These are phyloP conservation scores for Dynastes hyllus DNA, from an alignment of 2,888 invertebrate species.

Conservation along the genomic window DNA sequence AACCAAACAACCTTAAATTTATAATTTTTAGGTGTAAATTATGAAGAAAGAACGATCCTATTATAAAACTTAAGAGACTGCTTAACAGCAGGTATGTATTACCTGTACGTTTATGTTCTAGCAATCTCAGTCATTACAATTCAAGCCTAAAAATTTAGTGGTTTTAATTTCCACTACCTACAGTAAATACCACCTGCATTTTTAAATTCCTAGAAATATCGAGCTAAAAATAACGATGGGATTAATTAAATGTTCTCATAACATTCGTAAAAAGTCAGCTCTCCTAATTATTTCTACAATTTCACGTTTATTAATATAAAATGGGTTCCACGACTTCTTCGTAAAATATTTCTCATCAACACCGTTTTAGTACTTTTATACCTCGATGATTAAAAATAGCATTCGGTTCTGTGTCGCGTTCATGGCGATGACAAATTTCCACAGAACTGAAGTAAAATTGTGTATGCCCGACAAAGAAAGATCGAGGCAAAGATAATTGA, in stretches of 20 bases:
- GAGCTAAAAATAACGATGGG: not conserved
- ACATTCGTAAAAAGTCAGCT: not conserved
- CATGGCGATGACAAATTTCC: slow-evolving; percentile 5
- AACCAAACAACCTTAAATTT: no score
- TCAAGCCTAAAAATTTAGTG: no score
- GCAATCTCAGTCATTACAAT: no score
- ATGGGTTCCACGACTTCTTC: not conserved
- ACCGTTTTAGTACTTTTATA: not conserved
- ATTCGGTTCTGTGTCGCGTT: slow-evolving; percentile 4
- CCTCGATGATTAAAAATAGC: slow-evolving; percentile 12
- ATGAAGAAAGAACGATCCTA: no score
- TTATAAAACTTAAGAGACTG: no score
- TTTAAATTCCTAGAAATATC: no score
- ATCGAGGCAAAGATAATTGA: slow-evolving; percentile 29
- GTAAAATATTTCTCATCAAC: not conserved
- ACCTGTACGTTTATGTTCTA: no score
- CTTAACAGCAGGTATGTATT: no score
- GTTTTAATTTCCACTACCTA: no score
- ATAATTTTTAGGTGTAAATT: no score
- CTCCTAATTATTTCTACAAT: slow-evolving; percentile 16
- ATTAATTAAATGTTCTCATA: not conserved
- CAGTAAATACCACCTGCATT: no score
- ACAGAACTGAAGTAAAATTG: not conserved
- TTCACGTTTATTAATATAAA: slow-evolving; percentile 1
- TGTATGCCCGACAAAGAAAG: not conserved